Evolutionary conservation across 2,113 vertebrate species (phyloP), one percentile per base, ranked within the genome.

Genomic region (Psilopsiagon aymara): DNA sequence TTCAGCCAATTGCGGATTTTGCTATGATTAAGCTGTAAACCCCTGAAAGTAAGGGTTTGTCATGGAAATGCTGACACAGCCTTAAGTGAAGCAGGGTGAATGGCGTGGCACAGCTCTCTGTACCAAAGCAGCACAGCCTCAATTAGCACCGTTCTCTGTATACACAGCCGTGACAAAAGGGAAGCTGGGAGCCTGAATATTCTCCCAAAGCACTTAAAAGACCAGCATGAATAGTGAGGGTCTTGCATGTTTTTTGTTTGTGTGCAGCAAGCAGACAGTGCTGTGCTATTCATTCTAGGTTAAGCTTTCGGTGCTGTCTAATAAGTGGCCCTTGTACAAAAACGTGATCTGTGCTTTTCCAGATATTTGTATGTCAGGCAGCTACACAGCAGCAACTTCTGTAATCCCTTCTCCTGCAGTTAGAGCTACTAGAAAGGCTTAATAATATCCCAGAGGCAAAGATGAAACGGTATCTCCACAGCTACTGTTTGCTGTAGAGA

Each of bases 381-480:
- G 98, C 97, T 97, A 98, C 97, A 97, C 98, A 98, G 98, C 97
- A 98, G 98, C 98, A 97, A 97, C 97, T 98, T 98, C 97, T 98
- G 97, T 99, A 98, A 98, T 99, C 98, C 98, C 96, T 98, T 98
- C 96, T 98, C 98, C 98, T 98, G 97, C 98, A 98, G 98, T 98
- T 98, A 97, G 98, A 98, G 98, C 98, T 98, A 98, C 98, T 98
- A 99, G 98, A 98, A 98, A 99, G 98, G 98, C 98, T 99, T 99
- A 99, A 99, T 99, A 99, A 99, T 98, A 99, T 99, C 99, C 99
- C 99, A 99, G 98, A 99, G 99, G 99, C 98, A 98, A 98, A 99
- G 98, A 99, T 99, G 99, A 99, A 99, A 99, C 97, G 75, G 97
- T 98, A 98, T 99, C 98, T 99, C 98, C 97, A 98, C 98, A 98